Percentiles rank a stretch among this genome's conserved stretches.
phyloP scores from a whole-genome alignment of 1,140 invertebrate species.

The Drosophila ercepeae region DNA sequence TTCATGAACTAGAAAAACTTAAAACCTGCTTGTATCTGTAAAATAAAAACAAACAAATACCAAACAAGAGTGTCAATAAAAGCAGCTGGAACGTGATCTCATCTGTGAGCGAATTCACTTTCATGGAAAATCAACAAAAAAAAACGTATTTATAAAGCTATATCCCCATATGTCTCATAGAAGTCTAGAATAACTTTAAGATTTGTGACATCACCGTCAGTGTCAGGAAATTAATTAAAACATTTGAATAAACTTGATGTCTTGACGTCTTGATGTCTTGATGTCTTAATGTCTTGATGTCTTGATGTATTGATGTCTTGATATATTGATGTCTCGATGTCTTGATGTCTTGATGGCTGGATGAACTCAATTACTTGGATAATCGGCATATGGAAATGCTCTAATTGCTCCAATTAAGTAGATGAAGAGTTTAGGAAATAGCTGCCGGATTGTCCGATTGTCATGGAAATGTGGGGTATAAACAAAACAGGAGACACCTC shows the following conservation, averaged over 20 bases:
- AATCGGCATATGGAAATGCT: conserved; percentile 9
- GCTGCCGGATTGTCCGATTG: background rate
- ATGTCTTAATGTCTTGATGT: too few species aligned
- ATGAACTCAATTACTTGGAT: conserved; percentile 13
- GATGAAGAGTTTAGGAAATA: background rate
- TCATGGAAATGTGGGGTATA: conserved; percentile 15
- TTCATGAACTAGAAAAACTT: background rate
- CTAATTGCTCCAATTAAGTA: conserved; percentile 5
- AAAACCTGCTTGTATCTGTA: background rate
- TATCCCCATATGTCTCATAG: conserved; percentile 15
- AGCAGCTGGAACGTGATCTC: conserved; percentile 3
- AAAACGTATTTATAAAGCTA: background rate
- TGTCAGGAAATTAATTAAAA: background rate
- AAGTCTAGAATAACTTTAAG: background rate
- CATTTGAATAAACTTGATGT: background rate
- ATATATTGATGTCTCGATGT: too few species aligned
- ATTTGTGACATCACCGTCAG: background rate
- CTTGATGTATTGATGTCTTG: too few species aligned
- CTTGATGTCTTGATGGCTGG: too few species aligned
- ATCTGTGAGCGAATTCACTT: conserved; percentile 1
- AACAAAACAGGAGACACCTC: background rate
- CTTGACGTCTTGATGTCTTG: too few species aligned
- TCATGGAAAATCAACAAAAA: conserved; percentile 1
- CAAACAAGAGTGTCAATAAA: background rate
- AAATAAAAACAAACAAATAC: background rate